Conservation (phyloP, 64 coral and sea anemone genomes). For the Catalaphyllia jardinei region DNA sequence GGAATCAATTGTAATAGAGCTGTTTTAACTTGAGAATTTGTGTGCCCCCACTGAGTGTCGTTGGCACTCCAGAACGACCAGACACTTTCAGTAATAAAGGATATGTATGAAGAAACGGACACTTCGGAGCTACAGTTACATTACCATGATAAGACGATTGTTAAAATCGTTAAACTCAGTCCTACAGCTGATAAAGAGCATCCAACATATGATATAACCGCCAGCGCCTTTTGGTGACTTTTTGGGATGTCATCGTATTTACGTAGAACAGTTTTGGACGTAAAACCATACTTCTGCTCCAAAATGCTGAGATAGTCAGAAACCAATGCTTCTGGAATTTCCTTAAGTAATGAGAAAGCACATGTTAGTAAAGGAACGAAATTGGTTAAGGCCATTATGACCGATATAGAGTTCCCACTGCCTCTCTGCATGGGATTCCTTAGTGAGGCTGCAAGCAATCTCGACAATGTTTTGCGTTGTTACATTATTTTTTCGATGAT, state of each 20-base stretch:
- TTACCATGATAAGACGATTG: constrained; percentile 34
- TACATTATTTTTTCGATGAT: no score
- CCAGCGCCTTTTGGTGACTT: constrained; percentile 39
- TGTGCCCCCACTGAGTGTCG: no score
- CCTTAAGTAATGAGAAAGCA: not conserved
- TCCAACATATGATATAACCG: constrained; percentile 71
- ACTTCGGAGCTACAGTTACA: no score
- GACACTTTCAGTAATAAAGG: not conserved
- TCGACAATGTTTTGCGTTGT: no score
- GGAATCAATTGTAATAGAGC: no score
- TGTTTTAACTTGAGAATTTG: no score
- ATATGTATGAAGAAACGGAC: not conserved
- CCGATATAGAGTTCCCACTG: no score
- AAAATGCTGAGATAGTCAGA: not conserved
- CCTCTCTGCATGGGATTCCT: no score
- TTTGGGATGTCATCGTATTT: constrained; percentile 50
- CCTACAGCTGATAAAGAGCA: constrained; percentile 74
- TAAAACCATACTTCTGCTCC: not conserved
- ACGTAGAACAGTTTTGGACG: not conserved
- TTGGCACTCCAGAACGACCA: no score
- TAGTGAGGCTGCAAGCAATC: no score
- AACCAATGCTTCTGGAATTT: not conserved
- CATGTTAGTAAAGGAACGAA: not conserved
- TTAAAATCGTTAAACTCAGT: constrained; percentile 29
- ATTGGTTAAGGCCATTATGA: no score